These are phyloP conservation scores for Ceratosolen solmsi DNA, from an alignment of 1,140 invertebrate genomes.

Conservation along the genomic window DNA sequence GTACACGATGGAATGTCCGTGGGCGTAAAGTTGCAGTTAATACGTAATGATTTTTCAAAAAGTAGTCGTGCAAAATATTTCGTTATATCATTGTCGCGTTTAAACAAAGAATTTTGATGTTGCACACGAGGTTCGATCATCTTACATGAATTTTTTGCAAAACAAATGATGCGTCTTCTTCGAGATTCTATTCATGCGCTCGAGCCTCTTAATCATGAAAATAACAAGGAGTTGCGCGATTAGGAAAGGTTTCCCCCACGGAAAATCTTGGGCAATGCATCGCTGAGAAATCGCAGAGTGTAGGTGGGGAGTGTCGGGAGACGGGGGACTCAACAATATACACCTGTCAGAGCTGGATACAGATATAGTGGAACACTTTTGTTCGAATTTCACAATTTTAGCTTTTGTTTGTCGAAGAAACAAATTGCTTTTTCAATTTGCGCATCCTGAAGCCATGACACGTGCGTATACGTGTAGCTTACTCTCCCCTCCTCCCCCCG, in stretches of 20 bases:
- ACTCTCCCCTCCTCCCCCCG: not conserved
- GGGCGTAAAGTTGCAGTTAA: no score
- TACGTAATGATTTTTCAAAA: no score
- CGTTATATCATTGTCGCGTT: no score
- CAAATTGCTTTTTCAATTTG: slow-evolving; percentile 42
- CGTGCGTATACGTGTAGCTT: not conserved
- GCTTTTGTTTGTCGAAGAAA: not conserved
- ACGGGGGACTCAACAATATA: no score
- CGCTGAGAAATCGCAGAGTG: not conserved
- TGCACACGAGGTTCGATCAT: not conserved
- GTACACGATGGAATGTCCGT: no score
- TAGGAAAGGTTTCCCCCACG: slow-evolving; percentile 15
- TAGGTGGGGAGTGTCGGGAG: no score
- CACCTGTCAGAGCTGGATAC: slow-evolving; percentile 1
- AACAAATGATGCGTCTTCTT: not conserved
- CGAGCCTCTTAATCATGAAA: slow-evolving; percentile 4
- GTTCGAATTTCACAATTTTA: slow-evolving; percentile 26
- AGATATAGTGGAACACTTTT: not conserved
- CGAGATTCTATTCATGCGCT: not conserved
- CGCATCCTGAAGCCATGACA: not conserved
- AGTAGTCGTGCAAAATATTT: no score
- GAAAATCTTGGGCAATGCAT: slow-evolving; percentile 2
- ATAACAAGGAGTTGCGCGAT: slow-evolving; percentile 5
- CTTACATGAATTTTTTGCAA: not conserved
- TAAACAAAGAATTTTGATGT: not conserved